A percentile compares a stretch with the other conserved stretches of the same genome.
Evolutionary conservation across 2,888 invertebrate genomes (phyloP).

Genomic region (Morpho helenor): DNA sequence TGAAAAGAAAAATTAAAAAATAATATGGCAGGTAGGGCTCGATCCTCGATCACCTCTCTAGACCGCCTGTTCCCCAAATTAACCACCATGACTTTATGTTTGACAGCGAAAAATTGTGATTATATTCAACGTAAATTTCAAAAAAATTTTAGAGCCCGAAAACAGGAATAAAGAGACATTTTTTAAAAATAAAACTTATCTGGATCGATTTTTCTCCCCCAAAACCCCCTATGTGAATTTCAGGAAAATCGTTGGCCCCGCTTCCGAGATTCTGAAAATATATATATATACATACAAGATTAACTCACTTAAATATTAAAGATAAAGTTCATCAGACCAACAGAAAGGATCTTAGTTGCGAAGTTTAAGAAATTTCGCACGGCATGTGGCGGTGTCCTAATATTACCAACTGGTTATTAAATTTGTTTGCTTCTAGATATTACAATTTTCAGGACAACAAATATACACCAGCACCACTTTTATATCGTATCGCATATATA

Average conservation of each 20-base stretch:
- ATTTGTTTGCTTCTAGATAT: conserved; percentile 7
- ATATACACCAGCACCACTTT: background rate
- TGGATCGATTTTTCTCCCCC: background rate
- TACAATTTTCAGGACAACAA: background rate
- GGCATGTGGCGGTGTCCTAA: conserved; percentile 11
- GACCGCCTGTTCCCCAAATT: too few relatives aligned
- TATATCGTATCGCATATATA: too few relatives aligned
- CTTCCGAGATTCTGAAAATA: background rate
- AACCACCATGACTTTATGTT: too few relatives aligned
- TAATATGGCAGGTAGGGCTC: too few relatives aligned
- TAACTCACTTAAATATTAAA: too few relatives aligned
- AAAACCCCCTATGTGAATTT: background rate
- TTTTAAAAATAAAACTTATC: too few relatives aligned
- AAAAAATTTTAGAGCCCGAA: too few relatives aligned
- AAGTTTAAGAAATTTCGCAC: conserved; percentile 21
- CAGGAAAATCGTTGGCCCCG: background rate
- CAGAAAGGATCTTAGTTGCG: conserved; percentile 1
- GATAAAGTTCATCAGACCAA: conserved; percentile 11
- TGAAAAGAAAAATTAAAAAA: too few relatives aligned
- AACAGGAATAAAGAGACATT: too few relatives aligned
- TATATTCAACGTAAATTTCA: too few relatives aligned
- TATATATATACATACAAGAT: background rate
- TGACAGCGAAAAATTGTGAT: too few relatives aligned
- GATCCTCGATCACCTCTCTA: too few relatives aligned
- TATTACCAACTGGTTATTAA: conserved; percentile 6